Base-by-base conservation (phyloP, 2,888 invertebrate genomes). In the Eupithecia pulchellata region DNA sequence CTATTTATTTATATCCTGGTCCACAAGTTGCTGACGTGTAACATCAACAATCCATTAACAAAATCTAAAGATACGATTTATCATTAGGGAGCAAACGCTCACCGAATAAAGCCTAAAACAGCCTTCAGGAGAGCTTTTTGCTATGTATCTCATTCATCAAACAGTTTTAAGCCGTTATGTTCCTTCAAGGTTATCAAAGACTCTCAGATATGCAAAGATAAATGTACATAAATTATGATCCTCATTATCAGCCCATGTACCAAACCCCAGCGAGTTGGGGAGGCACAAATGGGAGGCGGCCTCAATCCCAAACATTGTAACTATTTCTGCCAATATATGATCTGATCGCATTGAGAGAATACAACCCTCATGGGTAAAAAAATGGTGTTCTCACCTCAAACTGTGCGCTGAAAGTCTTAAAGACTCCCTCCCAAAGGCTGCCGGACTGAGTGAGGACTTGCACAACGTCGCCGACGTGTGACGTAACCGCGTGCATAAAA, bases 401-500 rank as follows among this genome's bases (percentile, higher is more conserved):
- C 89, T 97, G 96, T 82, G 97, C 96, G 78, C 98, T 98, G 91
- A 98, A 98, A 52, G 98, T 98, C 87, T 96, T 96, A 87, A 98
- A 97, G 74, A 98, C 96, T 29, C 98, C 98, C 93, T 98, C 98
- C 95, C 97, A 98, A 69, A 97, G 93, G 81, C 96, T 96, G 77
- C 98, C 98, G 80, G 98, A 97, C 87, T 97, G 96, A 68, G 98
- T 97, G 84, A 97, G 96, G 81, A 98, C 96, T 91, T 97, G 96
- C 72, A 97, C 97, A 77, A 95, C 95, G 87, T 97, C 97, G 75
- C 98, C 98, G 76, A 98, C 97, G 86, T 98, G 96, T 78, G 97
- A 96, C 68, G 98, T 97, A 74, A 97, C 96, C 61, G 97, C 97
- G 95, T 98, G 97, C 97, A 98, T 98, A 90, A 98, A 98, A 91